phyloP scores from a whole-genome alignment of 53 echinoderm and acorn worm genomes.

The Arbacia lixula region DNA sequence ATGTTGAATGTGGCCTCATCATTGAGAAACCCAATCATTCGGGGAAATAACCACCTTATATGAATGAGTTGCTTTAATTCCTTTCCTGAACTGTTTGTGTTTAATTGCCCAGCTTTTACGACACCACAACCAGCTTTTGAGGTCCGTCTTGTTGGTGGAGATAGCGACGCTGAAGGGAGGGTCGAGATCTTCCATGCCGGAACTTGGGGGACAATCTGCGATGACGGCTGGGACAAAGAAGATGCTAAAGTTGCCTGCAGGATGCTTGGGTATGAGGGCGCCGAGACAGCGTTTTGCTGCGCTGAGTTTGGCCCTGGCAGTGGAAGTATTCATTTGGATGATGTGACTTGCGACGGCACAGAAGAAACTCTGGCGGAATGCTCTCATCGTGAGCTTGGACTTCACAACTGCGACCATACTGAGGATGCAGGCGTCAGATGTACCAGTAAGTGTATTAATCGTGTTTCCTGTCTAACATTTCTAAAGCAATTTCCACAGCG shows the following conservation, averaged over 20 bases:
- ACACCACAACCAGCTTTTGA: not conserved
- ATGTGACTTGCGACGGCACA: not conserved
- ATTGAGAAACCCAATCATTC: no score
- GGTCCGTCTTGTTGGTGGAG: not conserved
- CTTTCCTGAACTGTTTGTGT: not conserved
- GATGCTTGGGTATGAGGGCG: slow-evolving; percentile 5
- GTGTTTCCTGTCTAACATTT: no score
- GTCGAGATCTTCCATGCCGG: not conserved
- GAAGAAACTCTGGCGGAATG: not conserved
- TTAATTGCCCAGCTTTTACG: not conserved
- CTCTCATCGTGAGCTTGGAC: not conserved
- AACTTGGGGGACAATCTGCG: not conserved
- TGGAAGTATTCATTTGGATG: not conserved
- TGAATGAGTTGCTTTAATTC: not conserved
- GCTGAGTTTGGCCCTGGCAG: not conserved
- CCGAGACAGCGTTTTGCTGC: not conserved
- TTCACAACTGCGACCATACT: not conserved
- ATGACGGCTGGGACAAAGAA: not conserved
- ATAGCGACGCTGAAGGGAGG: not conserved
- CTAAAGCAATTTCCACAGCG: no score
- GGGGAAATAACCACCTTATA: not conserved
- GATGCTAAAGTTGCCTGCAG: not conserved
- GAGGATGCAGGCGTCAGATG: not conserved
- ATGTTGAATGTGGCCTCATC: no score
- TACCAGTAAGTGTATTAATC: no score